Base-by-base conservation (phyloP, 1,140 invertebrate species). In the Cyphomyrmex costatus region DNA sequence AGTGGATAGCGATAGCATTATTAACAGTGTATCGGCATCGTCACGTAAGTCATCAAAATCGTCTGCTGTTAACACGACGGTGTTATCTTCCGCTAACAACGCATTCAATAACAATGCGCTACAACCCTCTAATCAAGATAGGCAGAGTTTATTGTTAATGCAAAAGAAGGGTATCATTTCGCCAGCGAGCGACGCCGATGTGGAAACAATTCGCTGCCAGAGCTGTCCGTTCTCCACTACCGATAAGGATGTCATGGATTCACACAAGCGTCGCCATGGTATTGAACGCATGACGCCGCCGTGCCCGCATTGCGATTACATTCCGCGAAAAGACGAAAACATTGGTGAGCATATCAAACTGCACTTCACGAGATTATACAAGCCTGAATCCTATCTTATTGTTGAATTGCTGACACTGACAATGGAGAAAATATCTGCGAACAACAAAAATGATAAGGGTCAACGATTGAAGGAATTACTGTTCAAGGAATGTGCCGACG, bases 281-380 rank as follows among this genome's bases (percentile, higher is more conserved):
- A 96, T 95, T 8, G 96, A 96, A 74, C 96, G 96, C 94, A 95
- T 93, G 96, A 97, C 92, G 95, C 96, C 89, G 7, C 89, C 94
- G 6, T 98, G 98, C 94, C 96, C 97, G n/a, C 97, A 97, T 92
- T 98, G 98, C 94, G 97, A 98, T 95, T 98, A 98, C 93, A 97
- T 97, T 27, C 97, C 97, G 3, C 96, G 97, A 0, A 97, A 98
- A 91, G 96, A 96, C 14, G 97, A 98, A 92, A 97, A 98, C 82
- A 93, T 98, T 8, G 95, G 96, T n/a, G 98, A 98, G 82, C 98
- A 98, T 94, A 96, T 97, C 33, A 98, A 97, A 93, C 95, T 98
- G 33, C 98, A 98, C 94, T 98, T 98, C 92, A 95, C 95, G 49
- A 96, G 96, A 91, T 93, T 95, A 71, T 94, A 96, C 19, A 96